Evolutionary conservation across 2,113 vertebrate genomes (phyloP).

Genomic region (Panthera uncia): DNA sequence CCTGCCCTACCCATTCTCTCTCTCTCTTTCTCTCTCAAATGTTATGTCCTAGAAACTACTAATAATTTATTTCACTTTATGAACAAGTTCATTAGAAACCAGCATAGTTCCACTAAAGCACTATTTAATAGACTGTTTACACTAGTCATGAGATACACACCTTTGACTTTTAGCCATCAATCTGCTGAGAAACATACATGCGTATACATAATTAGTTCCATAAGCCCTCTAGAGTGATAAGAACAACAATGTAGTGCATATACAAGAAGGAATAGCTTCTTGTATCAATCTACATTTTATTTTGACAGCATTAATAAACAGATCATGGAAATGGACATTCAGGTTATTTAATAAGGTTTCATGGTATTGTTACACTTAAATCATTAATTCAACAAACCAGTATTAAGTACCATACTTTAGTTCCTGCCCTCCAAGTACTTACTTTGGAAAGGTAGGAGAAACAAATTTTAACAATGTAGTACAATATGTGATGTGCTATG

Average conservation of each 20-base stretch:
- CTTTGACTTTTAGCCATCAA: not conserved
- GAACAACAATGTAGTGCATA: not conserved
- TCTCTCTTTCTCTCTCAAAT: too few species aligned
- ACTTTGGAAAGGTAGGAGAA: not conserved
- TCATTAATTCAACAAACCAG: not conserved
- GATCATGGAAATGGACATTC: not conserved
- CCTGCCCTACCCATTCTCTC: too few species aligned
- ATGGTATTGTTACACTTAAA: not conserved
- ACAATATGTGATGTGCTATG: not conserved
- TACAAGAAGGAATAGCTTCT: not conserved
- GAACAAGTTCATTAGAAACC: not conserved
- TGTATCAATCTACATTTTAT: not conserved
- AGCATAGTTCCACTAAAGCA: not conserved
- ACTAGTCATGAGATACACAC: not conserved
- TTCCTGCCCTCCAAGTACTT: not conserved
- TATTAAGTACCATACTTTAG: not conserved
- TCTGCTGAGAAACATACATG: not conserved
- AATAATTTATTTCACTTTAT: not conserved
- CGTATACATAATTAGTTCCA: not conserved
- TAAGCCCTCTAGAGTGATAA: not conserved
- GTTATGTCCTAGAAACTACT: not conserved
- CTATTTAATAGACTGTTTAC: not conserved
- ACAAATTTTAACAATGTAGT: not conserved
- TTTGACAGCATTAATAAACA: not conserved
- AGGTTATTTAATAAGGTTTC: constrained; percentile 26